Evolutionary conservation across 1,140 invertebrate genomes (phyloP).

Genomic region (Microplitis demolitor): DNA sequence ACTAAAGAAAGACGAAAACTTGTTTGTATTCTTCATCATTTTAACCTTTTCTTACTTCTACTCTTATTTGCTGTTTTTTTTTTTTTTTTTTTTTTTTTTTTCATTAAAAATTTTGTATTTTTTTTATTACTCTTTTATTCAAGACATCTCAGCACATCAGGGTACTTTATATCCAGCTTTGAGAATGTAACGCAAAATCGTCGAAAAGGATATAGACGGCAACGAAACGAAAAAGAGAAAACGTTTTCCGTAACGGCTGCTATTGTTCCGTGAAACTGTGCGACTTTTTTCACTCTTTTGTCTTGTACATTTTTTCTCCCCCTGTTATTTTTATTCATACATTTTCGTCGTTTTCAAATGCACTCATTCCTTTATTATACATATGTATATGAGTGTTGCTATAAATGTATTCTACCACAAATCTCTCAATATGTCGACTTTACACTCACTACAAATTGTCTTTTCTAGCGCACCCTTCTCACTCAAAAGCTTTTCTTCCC

Average conservation of each 20-base stretch:
- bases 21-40: not conserved
- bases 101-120: too few relatives aligned
- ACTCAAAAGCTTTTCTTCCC: too few relatives aligned
- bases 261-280: slow-evolving; percentile 3
- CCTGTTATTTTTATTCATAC: not conserved
- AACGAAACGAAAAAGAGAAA: slow-evolving; percentile 1
- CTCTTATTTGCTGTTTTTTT: not conserved
- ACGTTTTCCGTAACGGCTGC: not conserved
- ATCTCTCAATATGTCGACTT: too few relatives aligned
- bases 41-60: not conserved
- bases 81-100: not conserved
- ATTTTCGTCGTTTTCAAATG: not conserved
- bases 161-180: too few relatives aligned
- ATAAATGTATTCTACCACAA: too few relatives aligned
- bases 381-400: too few relatives aligned
- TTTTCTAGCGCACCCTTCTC: too few relatives aligned
- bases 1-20: not conserved
- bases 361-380: not conserved
- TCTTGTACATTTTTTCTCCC: not conserved
- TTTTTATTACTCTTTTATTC: not conserved
- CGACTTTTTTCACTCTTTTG: not conserved
- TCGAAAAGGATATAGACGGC: not conserved
- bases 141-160: not conserved
- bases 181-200: not conserved
- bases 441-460: too few relatives aligned